Evolutionary conservation across 2,113 vertebrate genomes (phyloP).

Genomic region (Epinephelus lanceolatus): DNA sequence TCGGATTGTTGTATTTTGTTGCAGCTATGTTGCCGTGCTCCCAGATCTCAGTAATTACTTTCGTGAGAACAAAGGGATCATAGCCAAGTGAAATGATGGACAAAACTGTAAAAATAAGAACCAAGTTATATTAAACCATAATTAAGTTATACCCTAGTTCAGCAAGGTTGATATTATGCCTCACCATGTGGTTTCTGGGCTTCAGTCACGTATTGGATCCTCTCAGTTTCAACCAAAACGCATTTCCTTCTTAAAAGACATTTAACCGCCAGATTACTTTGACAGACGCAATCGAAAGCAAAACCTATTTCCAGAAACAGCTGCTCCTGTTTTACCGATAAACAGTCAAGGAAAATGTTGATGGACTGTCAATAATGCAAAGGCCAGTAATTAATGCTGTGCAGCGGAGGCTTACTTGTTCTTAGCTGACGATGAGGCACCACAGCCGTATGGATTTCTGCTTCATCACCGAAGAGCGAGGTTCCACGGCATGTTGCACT

Average conservation of each 20-base stretch:
- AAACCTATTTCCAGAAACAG: slow-evolving; percentile 46
- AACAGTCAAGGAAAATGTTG: slow-evolving; percentile 42
- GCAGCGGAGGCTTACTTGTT: slow-evolving; percentile 56
- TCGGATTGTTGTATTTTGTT: no score
- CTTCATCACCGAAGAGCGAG: slow-evolving; percentile 18
- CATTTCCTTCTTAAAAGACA: slow-evolving; percentile 13
- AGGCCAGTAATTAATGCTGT: slow-evolving; percentile 70
- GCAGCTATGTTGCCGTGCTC: no score
- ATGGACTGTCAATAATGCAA: slow-evolving; percentile 72
- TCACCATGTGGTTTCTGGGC: background rate
- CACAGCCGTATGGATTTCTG: slow-evolving; percentile 48
- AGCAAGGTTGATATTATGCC: background rate
- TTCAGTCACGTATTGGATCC: background rate
- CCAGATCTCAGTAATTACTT: no score
- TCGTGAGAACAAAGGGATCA: no score
- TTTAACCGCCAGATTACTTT: slow-evolving; percentile 6
- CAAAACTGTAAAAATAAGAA: no score
- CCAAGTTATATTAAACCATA: background rate
- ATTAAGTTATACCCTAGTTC: background rate
- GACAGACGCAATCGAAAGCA: background rate
- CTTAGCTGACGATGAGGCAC: slow-evolving; percentile 50
- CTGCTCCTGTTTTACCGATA: slow-evolving; percentile 40
- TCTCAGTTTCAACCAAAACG: background rate
- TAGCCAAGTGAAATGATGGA: background rate
- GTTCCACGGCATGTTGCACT: background rate